These are phyloP conservation scores for Mimumesa dahlbomi DNA, from an alignment of 2,888 invertebrate species.

Conservation along the genomic window DNA sequence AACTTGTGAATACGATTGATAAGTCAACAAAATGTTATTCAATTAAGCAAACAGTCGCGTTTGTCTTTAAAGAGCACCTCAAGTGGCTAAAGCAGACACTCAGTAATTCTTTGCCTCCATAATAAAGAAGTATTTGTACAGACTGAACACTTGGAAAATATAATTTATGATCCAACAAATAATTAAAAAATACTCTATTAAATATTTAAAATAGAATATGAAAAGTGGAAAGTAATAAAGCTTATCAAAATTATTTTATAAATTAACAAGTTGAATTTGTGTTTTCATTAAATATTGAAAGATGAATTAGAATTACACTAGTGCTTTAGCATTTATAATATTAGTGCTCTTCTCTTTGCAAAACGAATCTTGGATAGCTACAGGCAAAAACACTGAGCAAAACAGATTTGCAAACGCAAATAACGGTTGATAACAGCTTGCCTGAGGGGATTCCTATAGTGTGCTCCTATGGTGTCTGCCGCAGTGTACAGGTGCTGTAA, in stretches of 20 bases:
- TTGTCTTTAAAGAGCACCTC: conserved; percentile 64
- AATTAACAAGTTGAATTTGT: too few relatives aligned
- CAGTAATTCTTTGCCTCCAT: not conserved
- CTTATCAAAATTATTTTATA: too few relatives aligned
- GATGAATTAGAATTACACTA: too few relatives aligned
- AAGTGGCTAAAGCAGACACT: conserved; percentile 59
- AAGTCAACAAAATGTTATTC: conserved; percentile 66
- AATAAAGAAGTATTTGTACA: not conserved
- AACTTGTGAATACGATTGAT: conserved; percentile 39
- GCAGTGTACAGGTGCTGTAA: conserved; percentile 87
- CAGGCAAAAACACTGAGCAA: conserved; percentile 60
- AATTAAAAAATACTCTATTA: too few relatives aligned
- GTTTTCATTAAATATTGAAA: too few relatives aligned
- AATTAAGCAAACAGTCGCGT: conserved; percentile 72
- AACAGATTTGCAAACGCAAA: conserved; percentile 74
- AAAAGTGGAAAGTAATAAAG: too few relatives aligned
- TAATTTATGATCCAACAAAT: conserved; percentile 11
- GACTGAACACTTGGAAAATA: not conserved
- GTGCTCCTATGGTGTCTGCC: conserved; percentile 84
- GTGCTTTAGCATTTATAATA: conserved; percentile 50
- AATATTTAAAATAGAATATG: too few relatives aligned
- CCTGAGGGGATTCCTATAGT: conserved; percentile 89
- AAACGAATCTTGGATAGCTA: conserved; percentile 53
- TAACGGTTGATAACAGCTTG: conserved; percentile 83
- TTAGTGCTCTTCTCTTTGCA: conserved; percentile 44